Base-by-base conservation (phyloP, 1,140 invertebrate genomes). In the Metaphire vulgaris region DNA sequence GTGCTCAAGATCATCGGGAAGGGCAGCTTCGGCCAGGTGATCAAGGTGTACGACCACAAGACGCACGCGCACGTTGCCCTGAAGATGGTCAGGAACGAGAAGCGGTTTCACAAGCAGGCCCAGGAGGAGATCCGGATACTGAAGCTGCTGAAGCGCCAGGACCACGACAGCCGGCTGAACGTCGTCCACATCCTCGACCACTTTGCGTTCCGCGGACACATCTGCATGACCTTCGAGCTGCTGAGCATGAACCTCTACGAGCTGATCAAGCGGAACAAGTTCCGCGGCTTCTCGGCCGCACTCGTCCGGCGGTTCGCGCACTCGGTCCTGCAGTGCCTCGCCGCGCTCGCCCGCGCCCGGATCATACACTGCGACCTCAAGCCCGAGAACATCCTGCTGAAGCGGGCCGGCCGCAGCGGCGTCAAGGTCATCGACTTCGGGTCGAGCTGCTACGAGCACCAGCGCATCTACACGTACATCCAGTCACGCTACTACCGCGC, bases 71-170 rank as follows among this genome's bases (percentile, higher is more conserved):
- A 96, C 87, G 92, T 98, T 34, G 97, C 97, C 0, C 88, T 99
- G 26, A 99, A 99, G 89, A 98, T 99, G 91, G 95, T 99, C 1
- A 89, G 96, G 33, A 99, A 99, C 86, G 96, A 99, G 86, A 98
- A 98, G 84, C 89, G 85, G 72, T 86, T 87, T 79, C 85, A 86
- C 66, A 82, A 85, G 72, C 85, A 87, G 77, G 86, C 86, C 1
- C 74, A 83, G 33, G 85, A 85, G 16, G 86, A 87, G 74, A 85
- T 87, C 29, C 84, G 86, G 75, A 86, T 87, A 67, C 78, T 87
- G 32, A 84, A 86, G 75, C 80, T 81, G 2, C 77, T 86, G 29
- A 78, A 83, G 26, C 76, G 83, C 12, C 85, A 85, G 74, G 85
- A 87, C 76, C 83, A 83, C 73, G 85, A 86, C 69, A 83, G 83